Conservation (phyloP, 2,888 invertebrate genomes). For the Nephrotoma appendiculata region DNA sequence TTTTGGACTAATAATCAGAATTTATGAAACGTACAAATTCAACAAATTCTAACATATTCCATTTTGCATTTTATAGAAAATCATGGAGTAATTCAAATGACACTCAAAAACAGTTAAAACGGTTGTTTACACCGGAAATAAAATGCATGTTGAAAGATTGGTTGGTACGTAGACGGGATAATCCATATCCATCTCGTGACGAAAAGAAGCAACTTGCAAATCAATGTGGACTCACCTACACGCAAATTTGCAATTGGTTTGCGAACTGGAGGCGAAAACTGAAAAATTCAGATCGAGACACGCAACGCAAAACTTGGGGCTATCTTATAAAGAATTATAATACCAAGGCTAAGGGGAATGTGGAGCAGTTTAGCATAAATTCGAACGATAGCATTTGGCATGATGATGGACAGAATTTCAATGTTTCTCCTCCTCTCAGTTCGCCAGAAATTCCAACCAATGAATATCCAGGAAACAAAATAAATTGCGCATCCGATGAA, state of each 20-base stretch:
- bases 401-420: slow-evolving; percentile 36
- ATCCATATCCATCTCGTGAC: slow-evolving; percentile 64
- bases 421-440: slow-evolving; percentile 7
- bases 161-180: slow-evolving; percentile 58
- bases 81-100: slow-evolving; percentile 27
- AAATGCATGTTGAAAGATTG: slow-evolving; percentile 63
- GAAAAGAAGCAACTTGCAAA: slow-evolving; percentile 58
- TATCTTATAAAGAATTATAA: slow-evolving; percentile 55
- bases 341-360: slow-evolving; percentile 59
- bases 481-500: neutral
- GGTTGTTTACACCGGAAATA: slow-evolving; percentile 66
- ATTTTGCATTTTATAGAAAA: slow-evolving; percentile 18
- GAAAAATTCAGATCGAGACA: slow-evolving; percentile 57
- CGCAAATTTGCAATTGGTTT: slow-evolving; percentile 68
- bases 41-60: neutral
- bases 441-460: slow-evolving; percentile 11
- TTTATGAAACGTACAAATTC: neutral
- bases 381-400: slow-evolving; percentile 70
- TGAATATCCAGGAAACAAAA: slow-evolving; percentile 1
- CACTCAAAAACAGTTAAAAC: slow-evolving; percentile 44
- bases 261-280: slow-evolving; percentile 70
- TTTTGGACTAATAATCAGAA: neutral
- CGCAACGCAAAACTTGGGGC: slow-evolving; percentile 56
- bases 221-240: slow-evolving; percentile 62
- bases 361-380: slow-evolving; percentile 65